Base-by-base conservation (phyloP, 2,113 vertebrate species). In the Hylia prasina region DNA sequence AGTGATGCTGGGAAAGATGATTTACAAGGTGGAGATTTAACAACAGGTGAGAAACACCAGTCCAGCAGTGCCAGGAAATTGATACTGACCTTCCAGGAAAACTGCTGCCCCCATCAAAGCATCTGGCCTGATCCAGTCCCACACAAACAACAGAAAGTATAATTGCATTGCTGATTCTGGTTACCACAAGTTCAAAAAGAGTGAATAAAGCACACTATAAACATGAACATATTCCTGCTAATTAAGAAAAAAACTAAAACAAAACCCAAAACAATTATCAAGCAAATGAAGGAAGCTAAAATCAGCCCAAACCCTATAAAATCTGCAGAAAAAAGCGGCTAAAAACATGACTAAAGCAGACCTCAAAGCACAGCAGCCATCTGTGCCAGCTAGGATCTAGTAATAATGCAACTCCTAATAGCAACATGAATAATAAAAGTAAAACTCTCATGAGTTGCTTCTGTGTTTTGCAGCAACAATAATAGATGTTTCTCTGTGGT, bases 391-490 rank as follows among this genome's bases (percentile, higher is more conserved):
- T 87, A 96, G 97, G 82, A 96, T 96, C 71, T 97, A 81, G 89
- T 96, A 96, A 97, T 96, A 98, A 97, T 82, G 80, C 73, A 94
- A 91, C 77, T 95, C 95, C 82, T 92, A 95, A 95, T 89, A 97
- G 97, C 96, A 89, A 94, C 82, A 96, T 91, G 96, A 97, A 97
- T 94, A 97, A 97, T 97, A 97, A 96, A 95, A 98, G 75, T 81
- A 92, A 97, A 96, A 96, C 75, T 82, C 90, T 95, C 84, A 77
- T 75, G 96, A 96, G 96, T 76, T 91, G 84, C 90, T 82, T 47
- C 56, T 35, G 64, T 72, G 89, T 90, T 94, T 86, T 91, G 47
- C 48, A 92, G 82, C 31, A 94, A 83, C 68, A 94, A 45, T 93
- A 97, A 96, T 83, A 96, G 79, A 95, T 95, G 94, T 77, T 97